Base-by-base conservation (phyloP, 1,140 invertebrate genomes). In the Drosophila micromelanica region DNA sequence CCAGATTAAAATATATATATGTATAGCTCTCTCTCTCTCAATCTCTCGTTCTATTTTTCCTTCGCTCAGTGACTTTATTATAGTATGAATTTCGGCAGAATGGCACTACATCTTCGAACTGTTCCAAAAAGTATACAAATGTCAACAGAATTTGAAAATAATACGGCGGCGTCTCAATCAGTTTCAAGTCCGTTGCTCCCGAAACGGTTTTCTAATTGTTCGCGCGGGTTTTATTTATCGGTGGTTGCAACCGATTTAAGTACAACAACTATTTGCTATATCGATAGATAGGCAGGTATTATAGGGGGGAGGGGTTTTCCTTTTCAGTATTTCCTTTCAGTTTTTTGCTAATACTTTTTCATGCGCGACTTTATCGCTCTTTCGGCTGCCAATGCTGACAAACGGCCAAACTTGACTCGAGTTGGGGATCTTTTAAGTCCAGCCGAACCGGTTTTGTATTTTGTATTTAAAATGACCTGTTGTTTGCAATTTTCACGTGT, bases 91-190 rank as follows among this genome's bases (percentile, higher is more conserved):
- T 87, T 82, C 73, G 61, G 80, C 80, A 86, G 77, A 90, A 90
- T 90, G 87, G 87, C 86, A 90, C 86, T 79, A 76, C 78, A 86
- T 73, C 78, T 67, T 90, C 57, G 78, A 87, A 70, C 67, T 68
- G 57, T 77, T 76, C 52, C 64, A 65, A 56, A 56, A 68, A 35
- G 40, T 63, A 63, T 42, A 11, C 46, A 46, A 30, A 17, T 61
- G 42, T 20, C 37, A 45, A 11, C 37, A 40, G 32, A 9, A 17
- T 65, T 15, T 51, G 32, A 37, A 59, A 45, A 49, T 20, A 70
- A 52, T 69, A 59, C 43, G 59, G 51, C 46, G 56, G 51, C 46
- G 56, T 57, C 30, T 65, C 61, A 71, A 76, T 68, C 73, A 76
- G 76, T 23, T 48, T 46, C 13, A 62, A 62, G 13, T 51, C 73